Conservation (phyloP, 1,140 invertebrate species). For the Conus ventricosus region DNA sequence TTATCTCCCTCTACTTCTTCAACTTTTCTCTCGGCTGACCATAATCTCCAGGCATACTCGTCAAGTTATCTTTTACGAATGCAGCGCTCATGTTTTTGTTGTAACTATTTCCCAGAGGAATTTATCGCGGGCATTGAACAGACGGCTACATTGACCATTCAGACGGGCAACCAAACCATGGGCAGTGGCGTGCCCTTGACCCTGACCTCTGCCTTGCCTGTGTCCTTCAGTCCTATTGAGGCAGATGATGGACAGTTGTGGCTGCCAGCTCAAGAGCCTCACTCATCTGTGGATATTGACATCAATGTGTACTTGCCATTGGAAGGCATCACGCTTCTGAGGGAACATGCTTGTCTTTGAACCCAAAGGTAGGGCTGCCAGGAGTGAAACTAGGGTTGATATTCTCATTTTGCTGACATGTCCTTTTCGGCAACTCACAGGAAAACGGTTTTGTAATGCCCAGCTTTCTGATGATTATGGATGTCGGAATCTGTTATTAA, state of each 20-base stretch:
- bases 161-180: slow-evolving; percentile 76
- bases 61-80: not conserved
- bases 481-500: too few species aligned
- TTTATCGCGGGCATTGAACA: slow-evolving; percentile 77
- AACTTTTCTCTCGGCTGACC: not conserved
- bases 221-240: slow-evolving; percentile 29
- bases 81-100: not conserved
- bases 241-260: slow-evolving; percentile 39
- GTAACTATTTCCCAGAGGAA: slow-evolving; percentile 41
- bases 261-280: slow-evolving; percentile 38
- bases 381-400: too few species aligned
- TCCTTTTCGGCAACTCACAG: too few species aligned
- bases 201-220: slow-evolving; percentile 51
- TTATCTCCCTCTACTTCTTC: not conserved
- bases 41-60: not conserved
- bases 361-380: not conserved
- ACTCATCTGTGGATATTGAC: slow-evolving; percentile 28
- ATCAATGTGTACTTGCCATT: slow-evolving; percentile 29
- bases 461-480: too few species aligned
- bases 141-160: slow-evolving; percentile 72
- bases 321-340: not conserved
- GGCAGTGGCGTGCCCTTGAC: slow-evolving; percentile 39
- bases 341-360: not conserved
- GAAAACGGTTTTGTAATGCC: too few species aligned
- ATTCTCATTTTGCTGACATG: too few species aligned